phyloP scores from a whole-genome alignment of 2,888 invertebrate genomes.

The Embidobia sp. region DNA sequence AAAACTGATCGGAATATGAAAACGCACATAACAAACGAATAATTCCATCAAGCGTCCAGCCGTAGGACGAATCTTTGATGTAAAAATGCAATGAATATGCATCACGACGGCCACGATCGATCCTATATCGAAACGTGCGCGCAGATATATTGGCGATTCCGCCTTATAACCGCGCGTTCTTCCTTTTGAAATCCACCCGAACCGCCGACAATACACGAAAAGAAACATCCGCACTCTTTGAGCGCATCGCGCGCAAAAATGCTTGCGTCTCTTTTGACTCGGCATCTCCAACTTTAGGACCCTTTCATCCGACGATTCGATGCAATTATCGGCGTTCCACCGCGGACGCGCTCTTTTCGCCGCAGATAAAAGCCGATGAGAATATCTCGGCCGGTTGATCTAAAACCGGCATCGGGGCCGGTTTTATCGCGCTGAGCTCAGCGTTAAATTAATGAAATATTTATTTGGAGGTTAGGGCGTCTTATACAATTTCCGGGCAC shows the following conservation, averaged over 20 bases:
- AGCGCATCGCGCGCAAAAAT: conserved; percentile 33
- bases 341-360: conserved; percentile 12
- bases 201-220: conserved; percentile 45
- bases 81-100: conserved; percentile 56
- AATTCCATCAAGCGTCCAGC: conserved; percentile 20
- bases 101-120: conserved; percentile 26
- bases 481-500: conserved; percentile 34
- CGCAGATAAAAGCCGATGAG: conserved; percentile 24
- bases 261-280: conserved; percentile 42
- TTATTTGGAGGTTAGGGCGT: conserved; percentile 31
- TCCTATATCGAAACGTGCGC: conserved; percentile 1
- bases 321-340: conserved; percentile 52
- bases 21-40: conserved; percentile 37
- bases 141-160: conserved; percentile 10
- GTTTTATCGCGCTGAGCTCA: conserved; percentile 32
- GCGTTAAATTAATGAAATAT: conserved; percentile 50
- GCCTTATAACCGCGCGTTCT: conserved; percentile 12
- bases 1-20: conserved; percentile 41
- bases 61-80: conserved; percentile 11
- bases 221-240: conserved; percentile 46
- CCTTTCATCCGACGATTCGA: conserved; percentile 42
- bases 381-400: no score
- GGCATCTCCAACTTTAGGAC: conserved; percentile 18
- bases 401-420: background rate
- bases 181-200: conserved; percentile 32